Evolutionary conservation across 2,888 invertebrate species (phyloP).

Genomic region (Dicyrtoma fusca): DNA sequence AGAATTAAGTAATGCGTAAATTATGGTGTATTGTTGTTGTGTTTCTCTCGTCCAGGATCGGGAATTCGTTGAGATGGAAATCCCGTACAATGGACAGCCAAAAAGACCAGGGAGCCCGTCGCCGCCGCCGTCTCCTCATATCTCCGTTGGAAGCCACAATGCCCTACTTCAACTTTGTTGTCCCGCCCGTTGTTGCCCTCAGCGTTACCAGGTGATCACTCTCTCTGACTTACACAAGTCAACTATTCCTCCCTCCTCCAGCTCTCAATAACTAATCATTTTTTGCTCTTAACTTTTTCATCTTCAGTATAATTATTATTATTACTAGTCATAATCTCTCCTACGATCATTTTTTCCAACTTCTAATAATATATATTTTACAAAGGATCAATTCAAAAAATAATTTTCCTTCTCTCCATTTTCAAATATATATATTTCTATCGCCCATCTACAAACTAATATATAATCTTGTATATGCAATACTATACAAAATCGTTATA

Average conservation of each 20-base stretch:
- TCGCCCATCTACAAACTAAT: too few relatives aligned
- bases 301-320: background rate
- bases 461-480: too few relatives aligned
- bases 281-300: background rate
- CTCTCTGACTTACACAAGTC: slow-evolving; percentile 9
- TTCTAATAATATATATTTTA: background rate
- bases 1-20: background rate
- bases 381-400: too few relatives aligned
- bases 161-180: slow-evolving; percentile 56
- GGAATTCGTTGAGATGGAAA: slow-evolving; percentile 95
- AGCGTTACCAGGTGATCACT: slow-evolving; percentile 56
- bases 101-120: slow-evolving; percentile 74
- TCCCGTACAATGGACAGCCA: slow-evolving; percentile 90
- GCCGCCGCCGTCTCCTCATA: slow-evolving; percentile 56
- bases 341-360: background rate
- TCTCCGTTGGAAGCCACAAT: slow-evolving; percentile 54
- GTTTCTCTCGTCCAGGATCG: slow-evolving; percentile 73
- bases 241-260: background rate
- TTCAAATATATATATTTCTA: too few relatives aligned
- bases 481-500: too few relatives aligned
- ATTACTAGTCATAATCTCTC: background rate
- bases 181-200: slow-evolving; percentile 57
- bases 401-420: too few relatives aligned
- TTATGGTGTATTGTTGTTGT: background rate
- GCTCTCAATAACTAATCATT: background rate